Base-by-base conservation (phyloP, 2,113 vertebrate genomes). In the Rhinoptilus africanus region DNA sequence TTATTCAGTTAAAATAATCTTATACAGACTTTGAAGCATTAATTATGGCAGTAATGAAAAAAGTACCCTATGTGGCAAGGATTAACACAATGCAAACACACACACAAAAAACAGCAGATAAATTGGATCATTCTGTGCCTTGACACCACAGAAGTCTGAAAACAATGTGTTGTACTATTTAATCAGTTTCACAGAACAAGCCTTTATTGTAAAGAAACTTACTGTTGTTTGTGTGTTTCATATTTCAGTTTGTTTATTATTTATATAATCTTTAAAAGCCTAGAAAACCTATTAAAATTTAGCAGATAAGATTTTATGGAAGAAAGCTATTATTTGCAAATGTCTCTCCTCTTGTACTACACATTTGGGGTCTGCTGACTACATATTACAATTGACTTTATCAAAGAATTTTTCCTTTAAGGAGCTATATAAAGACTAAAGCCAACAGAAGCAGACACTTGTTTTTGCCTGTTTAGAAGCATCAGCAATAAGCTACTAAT, bases 151-250 rank as follows among this genome's bases (percentile, higher is more conserved):
- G 39, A 80, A 77, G 67, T 35, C 89, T 72, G 80, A 89, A 83
- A 93, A 95, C 95, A 97, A 95, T 89, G 96, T 73, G 66, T 8
- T 67, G 57, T 15, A 92, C 89, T 95, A 89, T 92, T 51, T 68
- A n/a, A 85, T 32, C 84, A 57, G 73, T 19, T 68, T 21, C 92
- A 97, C 91, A 95, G 83, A 95, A 74, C 39, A 76, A 86, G 89
- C 66, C 54, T 87, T 95, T 39, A 81, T 53, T 41, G 86, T 41
- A 69, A 62, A 80, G 77, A 66, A 89, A 85, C 71, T 63, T 76
- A 48, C 57, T 77, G 82, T 47, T 84, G 88, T 39, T 84, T 74
- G 48, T n/a, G 59, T 26, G 20, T 62, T 93, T 91, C 66, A 24
- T 60, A 59, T 83, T 89, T 73, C 41, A 37, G 67, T 66, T 60